Base-by-base conservation (phyloP, 2,888 invertebrate genomes). In the Cartodere bifasciata region DNA sequence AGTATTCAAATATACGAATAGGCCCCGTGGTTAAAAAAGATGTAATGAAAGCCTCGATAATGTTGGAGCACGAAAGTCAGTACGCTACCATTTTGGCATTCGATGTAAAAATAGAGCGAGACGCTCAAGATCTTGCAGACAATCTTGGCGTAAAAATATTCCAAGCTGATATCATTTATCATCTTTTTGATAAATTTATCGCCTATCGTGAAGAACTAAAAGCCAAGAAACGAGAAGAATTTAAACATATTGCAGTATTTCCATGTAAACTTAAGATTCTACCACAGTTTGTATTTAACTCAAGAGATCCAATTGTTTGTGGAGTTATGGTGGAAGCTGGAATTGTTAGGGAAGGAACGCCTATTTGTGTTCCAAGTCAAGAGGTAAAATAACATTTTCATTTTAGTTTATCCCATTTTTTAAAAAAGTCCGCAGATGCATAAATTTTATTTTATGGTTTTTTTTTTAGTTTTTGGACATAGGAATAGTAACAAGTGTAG, bases 11-110 rank as follows among this genome's bases (percentile, higher is more conserved):
- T 33, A 95, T 99, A 56, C 84, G 95, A 50, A 98, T 99, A 64
- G 98, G 98, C 9, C 98, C 98, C 16, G 95, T 99, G 31, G 98
- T 97, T 48, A 97, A 92, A 63, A 87, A 88, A 56, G 98, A 99
- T 64, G 94, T 99, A 23, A 97, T 97, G 90, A 95, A 91, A 58
- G 95, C 97, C 12, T 95, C 97, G n/a, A 90, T 87, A 43, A 99
- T 99, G 98, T 65, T 98, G 67, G 97, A 98, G 58, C 94, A 95
- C 62, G 95, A 97, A 54, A 77, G 84, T 36, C 87, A 90, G 75
- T 88, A 81, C 62, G 97, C 98, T 28, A 88, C 90, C 35, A 97
- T 99, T 55, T 68, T 99, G 46, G 98, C 98, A n/a, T 99, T 99
- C 58, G 98, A 99, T 62, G 98, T 99, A 12, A 94, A 92, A 67